phyloP scores from a whole-genome alignment of 2,797 vertebrate genomes.

The Coendou prehensilis region DNA sequence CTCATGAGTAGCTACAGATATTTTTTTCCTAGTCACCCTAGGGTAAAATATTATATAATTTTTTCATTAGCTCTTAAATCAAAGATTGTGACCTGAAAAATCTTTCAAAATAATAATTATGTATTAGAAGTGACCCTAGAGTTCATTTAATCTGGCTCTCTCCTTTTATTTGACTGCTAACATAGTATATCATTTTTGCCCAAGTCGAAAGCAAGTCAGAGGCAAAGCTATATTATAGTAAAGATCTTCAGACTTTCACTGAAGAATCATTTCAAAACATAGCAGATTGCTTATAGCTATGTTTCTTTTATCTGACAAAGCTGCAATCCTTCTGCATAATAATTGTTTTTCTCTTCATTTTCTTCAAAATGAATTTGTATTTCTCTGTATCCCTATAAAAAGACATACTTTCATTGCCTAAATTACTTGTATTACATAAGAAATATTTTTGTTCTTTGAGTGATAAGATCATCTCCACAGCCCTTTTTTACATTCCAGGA shows the following conservation, averaged over 20 bases:
- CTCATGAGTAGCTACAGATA: background rate
- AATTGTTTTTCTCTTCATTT: background rate
- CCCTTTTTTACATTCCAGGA: background rate
- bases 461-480: background rate
- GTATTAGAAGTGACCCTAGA: background rate
- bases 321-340: background rate
- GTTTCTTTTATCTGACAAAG: slow-evolving; percentile 20
- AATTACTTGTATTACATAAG: background rate
- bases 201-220: background rate
- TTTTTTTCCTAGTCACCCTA: background rate
- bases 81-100: slow-evolving; percentile 4
- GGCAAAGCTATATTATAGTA: background rate
- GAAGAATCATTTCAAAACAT: slow-evolving; percentile 52
- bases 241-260: background rate
- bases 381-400: background rate
- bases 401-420: background rate
- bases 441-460: background rate
- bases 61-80: slow-evolving; percentile 36
- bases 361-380: slow-evolving; percentile 34
- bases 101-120: slow-evolving; percentile 55
- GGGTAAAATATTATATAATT: background rate
- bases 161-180: slow-evolving; percentile 20
- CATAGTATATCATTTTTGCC: background rate
- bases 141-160: background rate
- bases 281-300: background rate